Conservation (phyloP, 2,888 invertebrate species). For the Eupeodes luniger region DNA sequence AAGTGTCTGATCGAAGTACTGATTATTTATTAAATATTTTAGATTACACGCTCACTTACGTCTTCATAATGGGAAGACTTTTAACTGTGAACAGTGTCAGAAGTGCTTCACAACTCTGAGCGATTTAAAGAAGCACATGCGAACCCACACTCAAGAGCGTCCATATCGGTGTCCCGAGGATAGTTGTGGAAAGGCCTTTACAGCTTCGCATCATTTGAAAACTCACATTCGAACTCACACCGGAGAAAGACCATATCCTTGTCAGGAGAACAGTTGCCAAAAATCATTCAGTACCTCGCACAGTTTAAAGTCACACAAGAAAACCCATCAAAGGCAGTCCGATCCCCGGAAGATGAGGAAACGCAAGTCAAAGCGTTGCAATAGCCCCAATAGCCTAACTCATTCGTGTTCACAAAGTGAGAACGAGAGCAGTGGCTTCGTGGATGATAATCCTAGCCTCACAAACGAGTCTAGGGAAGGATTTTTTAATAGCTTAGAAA, state of each 20-base stretch:
- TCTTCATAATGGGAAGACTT: constrained; percentile 96
- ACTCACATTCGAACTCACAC: constrained; percentile 91
- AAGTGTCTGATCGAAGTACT: background rate
- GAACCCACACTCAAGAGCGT: constrained; percentile 96
- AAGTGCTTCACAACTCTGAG: constrained; percentile 97
- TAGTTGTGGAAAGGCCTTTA: constrained; percentile 96
- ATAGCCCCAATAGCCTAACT: constrained; percentile 60
- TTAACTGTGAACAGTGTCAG: constrained; percentile 94
- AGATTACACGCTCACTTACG: constrained; percentile 94
- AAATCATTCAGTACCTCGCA: constrained; percentile 94
- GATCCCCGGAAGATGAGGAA: constrained; percentile 59
- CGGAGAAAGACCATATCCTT: constrained; percentile 92
- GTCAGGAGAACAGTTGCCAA: constrained; percentile 88
- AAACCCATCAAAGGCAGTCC: constrained; percentile 87
- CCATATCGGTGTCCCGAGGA: constrained; percentile 93
- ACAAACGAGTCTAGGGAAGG: constrained; percentile 42
- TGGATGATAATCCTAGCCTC: constrained; percentile 50
- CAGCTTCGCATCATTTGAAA: constrained; percentile 96
- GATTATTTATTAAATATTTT: background rate
- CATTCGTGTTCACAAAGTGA: constrained; percentile 73
- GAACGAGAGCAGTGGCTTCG: constrained; percentile 63
- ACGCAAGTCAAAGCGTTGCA: constrained; percentile 77
- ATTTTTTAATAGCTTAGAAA: constrained; percentile 4
- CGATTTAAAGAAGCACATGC: constrained; percentile 96
- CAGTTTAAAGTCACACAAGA: constrained; percentile 91